Percentiles rank a stretch among this genome's conserved stretches.
phyloP scores from a whole-genome alignment of 2,888 invertebrate species.

The Uloborus plumipes region DNA sequence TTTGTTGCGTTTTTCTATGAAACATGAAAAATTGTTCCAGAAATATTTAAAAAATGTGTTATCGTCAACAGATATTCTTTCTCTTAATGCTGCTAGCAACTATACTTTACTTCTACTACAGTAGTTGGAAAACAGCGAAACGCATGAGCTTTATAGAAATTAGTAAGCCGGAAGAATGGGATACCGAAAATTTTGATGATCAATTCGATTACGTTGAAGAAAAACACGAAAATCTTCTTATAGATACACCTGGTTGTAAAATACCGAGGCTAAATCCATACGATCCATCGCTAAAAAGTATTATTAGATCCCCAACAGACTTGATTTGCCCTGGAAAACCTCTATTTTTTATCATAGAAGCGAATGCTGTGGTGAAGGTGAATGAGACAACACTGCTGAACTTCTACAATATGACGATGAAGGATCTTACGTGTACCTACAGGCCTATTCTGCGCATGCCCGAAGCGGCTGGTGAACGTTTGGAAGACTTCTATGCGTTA shows the following conservation, averaged over 20 bases:
- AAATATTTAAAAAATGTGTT: no score
- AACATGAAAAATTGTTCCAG: no score
- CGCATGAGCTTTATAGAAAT: no score
- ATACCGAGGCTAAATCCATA: constrained; percentile 51
- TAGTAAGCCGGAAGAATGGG: no score
- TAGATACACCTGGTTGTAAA: constrained; percentile 49
- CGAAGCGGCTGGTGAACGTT: constrained; percentile 24
- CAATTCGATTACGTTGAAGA: background rate
- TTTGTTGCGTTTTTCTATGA: no score
- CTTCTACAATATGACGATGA: constrained; percentile 1
- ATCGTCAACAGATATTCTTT: no score
- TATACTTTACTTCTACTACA: no score
- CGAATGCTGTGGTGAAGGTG: constrained; percentile 3
- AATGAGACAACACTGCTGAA: constrained; percentile 7
- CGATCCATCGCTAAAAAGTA: constrained; percentile 12
- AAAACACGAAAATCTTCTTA: constrained; percentile 7
- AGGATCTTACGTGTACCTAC: constrained; percentile 28
- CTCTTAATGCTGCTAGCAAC: no score
- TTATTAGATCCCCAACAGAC: background rate
- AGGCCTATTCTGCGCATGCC: constrained; percentile 33
- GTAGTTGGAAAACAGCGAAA: no score
- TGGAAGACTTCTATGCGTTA: constrained; percentile 36
- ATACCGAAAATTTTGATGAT: background rate
- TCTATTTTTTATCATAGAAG: constrained; percentile 7
- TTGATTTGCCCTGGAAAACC: constrained; percentile 9